A percentile compares a stretch with the other conserved stretches of the same genome.
These are phyloP conservation scores for Drosophila pegasa DNA, from an alignment of 2,888 invertebrate species.

Conservation along the genomic window DNA sequence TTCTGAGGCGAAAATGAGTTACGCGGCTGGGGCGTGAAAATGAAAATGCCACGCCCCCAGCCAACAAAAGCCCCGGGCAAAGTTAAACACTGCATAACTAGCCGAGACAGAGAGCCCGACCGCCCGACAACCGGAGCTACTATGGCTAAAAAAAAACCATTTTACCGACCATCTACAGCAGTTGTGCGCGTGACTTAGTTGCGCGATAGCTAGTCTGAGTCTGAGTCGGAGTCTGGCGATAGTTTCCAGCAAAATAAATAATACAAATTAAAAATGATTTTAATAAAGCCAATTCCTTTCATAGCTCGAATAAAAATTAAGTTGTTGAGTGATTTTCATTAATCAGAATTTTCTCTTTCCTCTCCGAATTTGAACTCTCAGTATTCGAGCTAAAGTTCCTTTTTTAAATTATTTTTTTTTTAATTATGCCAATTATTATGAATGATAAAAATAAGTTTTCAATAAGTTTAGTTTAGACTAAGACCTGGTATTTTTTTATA, in stretches of 20 bases:
- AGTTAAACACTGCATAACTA: slow-evolving; percentile 80
- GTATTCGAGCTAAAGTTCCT: too few species aligned
- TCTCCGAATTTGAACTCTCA: too few species aligned
- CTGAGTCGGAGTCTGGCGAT: not conserved
- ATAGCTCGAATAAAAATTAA: not conserved
- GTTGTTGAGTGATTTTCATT: too few species aligned
- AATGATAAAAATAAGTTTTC: too few species aligned
- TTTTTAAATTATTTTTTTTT: too few species aligned
- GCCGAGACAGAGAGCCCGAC: slow-evolving; percentile 53
- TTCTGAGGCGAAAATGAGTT: slow-evolving; percentile 73
- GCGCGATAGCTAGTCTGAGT: not conserved
- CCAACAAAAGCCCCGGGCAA: slow-evolving; percentile 57
- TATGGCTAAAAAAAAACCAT: slow-evolving; percentile 24
- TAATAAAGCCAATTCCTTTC: not conserved
- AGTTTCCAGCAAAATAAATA: not conserved
- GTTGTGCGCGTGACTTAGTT: slow-evolving; percentile 34
- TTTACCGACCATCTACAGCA: slow-evolving; percentile 9
- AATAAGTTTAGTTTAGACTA: too few species aligned
- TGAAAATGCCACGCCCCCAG: slow-evolving; percentile 63
- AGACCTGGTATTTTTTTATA: too few species aligned
- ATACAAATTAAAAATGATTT: too few species aligned
- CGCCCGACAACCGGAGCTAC: slow-evolving; percentile 36
- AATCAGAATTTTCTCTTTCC: too few species aligned
- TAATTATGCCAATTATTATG: too few species aligned
- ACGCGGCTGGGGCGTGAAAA: slow-evolving; percentile 75